These are phyloP conservation scores for Epicauta chinensis DNA, from an alignment of 1,140 invertebrate genomes.

Conservation along the genomic window DNA sequence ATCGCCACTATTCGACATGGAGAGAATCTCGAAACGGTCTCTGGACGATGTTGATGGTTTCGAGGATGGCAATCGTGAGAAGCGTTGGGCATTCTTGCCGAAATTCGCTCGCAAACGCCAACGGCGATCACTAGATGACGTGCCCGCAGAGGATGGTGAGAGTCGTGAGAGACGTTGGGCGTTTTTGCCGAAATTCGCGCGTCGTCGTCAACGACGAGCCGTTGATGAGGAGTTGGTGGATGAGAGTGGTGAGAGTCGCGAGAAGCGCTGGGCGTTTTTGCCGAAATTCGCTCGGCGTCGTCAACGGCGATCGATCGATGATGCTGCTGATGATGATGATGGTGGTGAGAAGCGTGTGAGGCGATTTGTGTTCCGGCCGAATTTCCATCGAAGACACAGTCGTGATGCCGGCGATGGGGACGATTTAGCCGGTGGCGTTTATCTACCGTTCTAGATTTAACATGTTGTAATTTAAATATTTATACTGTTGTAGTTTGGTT, in stretches of 20 bases:
- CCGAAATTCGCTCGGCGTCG: neutral
- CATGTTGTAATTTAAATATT: neutral
- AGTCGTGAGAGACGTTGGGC: neutral
- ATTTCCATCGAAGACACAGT: slow-evolving; percentile 1
- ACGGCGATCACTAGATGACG: neutral
- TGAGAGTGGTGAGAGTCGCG: slow-evolving; percentile 2
- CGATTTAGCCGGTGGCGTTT: too few relatives aligned
- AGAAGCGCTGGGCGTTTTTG: neutral
- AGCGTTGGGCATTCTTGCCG: neutral
- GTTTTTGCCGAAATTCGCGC: slow-evolving; percentile 2
- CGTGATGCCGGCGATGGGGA: too few relatives aligned
- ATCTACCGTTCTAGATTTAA: too few relatives aligned
- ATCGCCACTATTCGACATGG: slow-evolving; percentile 1
- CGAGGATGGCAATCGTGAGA: neutral
- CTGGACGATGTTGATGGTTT: neutral
- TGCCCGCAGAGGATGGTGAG: neutral
- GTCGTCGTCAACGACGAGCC: neutral
- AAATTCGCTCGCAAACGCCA: neutral
- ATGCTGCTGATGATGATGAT: neutral
- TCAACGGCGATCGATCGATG: neutral
- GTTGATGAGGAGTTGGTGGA: neutral
- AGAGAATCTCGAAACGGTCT: slow-evolving; percentile 5
- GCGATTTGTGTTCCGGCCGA: neutral
- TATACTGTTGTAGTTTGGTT: too few relatives aligned
- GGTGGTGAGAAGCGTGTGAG: neutral